A percentile compares a stretch with the other conserved stretches of the same genome.
Evolutionary conservation across 2,113 vertebrate species (phyloP).

Genomic region (Madoqua kirkii): DNA sequence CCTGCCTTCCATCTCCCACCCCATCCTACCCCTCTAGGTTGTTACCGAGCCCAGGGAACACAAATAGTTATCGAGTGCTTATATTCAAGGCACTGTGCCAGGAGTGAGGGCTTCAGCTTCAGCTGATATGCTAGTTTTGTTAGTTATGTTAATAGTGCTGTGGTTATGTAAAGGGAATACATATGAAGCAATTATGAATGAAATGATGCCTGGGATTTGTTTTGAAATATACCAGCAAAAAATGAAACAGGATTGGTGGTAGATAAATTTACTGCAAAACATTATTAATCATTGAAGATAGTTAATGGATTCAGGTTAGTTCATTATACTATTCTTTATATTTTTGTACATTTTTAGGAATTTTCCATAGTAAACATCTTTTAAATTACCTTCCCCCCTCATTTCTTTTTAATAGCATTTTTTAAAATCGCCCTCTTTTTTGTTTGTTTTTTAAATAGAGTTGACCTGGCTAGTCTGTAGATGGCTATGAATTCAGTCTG

Average conservation of each 20-base stretch:
- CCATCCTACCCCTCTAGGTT: background rate
- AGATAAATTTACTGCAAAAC: background rate
- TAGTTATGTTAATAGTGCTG: background rate
- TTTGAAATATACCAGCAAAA: conserved; percentile 25
- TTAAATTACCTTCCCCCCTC: background rate
- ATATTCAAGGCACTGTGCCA: background rate
- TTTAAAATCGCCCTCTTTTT: background rate
- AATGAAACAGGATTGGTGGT: background rate
- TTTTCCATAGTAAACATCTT: background rate
- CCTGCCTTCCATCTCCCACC: background rate
- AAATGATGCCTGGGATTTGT: background rate
- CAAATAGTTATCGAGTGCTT: background rate
- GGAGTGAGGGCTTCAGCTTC: background rate
- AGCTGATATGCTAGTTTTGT: background rate
- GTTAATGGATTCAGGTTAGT: background rate
- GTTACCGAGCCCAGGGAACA: background rate
- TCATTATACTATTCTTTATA: background rate
- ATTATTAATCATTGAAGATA: background rate
- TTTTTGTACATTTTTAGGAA: background rate
- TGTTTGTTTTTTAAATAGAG: background rate
- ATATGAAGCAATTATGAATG: background rate
- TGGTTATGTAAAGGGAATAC: background rate
- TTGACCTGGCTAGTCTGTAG: background rate
- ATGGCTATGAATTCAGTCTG: background rate
- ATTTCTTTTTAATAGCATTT: background rate